Percentiles rank a stretch among this genome's conserved stretches.
phyloP scores from a whole-genome alignment of 2,113 vertebrate genomes.

The Platichthys stellatus region DNA sequence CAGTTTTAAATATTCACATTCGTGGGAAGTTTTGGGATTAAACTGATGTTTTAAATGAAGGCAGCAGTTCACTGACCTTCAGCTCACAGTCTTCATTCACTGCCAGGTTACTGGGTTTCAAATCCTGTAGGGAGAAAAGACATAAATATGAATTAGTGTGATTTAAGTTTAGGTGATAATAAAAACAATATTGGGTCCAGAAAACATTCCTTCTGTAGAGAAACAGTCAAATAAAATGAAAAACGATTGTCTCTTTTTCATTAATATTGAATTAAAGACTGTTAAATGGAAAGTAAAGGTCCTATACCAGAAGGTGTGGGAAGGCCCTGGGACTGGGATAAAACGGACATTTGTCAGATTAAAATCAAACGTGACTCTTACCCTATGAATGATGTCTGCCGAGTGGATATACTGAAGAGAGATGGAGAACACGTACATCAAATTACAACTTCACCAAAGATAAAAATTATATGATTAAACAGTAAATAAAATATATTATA shows the following conservation, averaged over 20 bases:
- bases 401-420: conserved; percentile 95
- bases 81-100: conserved; percentile 99
- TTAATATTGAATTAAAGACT: too few relatives aligned
- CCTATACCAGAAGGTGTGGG: conserved; percentile 7
- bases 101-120: conserved; percentile 97
- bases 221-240: neutral
- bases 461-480: neutral
- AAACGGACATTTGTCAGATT: neutral
- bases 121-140: conserved; percentile 83
- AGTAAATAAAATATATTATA: neutral
- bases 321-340: neutral
- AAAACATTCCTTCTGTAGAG: neutral
- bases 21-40: neutral
- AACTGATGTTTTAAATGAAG: neutral
- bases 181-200: neutral
- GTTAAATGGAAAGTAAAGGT: conserved; percentile 17
- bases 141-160: neutral
- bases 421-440: conserved; percentile 39
- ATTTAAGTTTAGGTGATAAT: neutral
- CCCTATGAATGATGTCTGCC: conserved; percentile 98
- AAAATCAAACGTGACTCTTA: conserved; percentile 79
- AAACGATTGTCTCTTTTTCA: neutral
- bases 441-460: conserved; percentile 8
- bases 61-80: conserved; percentile 84
- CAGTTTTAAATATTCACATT: neutral